Evolutionary conservation across 2,888 invertebrate species (phyloP).

Genomic region (Tetragonisca angustula): DNA sequence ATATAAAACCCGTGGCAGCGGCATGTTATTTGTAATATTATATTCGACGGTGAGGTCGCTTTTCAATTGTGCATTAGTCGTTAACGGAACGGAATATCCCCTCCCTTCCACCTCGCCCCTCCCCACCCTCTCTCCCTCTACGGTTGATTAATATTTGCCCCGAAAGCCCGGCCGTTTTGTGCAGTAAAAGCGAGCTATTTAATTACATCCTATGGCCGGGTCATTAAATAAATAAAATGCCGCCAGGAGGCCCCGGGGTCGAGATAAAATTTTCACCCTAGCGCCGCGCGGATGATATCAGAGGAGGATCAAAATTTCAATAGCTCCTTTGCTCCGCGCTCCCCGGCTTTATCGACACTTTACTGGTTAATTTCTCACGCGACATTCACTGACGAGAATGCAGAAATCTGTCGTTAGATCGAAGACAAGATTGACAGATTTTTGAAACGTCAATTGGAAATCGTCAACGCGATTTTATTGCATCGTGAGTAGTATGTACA

Average conservation of each 20-base stretch:
- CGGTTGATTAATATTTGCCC: slow-evolving; percentile 58
- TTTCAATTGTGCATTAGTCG: slow-evolving; percentile 48
- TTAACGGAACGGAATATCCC: slow-evolving; percentile 43
- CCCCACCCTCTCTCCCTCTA: too few species aligned
- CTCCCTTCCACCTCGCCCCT: too few species aligned
- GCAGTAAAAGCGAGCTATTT: slow-evolving; percentile 50
- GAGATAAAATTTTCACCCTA: slow-evolving; percentile 47
- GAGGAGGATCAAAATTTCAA: slow-evolving; percentile 38
- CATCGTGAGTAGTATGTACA: too few species aligned
- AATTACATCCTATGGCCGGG: slow-evolving; percentile 45
- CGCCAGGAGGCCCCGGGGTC: not conserved
- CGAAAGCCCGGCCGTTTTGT: slow-evolving; percentile 29
- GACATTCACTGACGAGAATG: too few species aligned
- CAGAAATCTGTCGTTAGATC: too few species aligned
- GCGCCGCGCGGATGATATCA: not conserved
- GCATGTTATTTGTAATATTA: slow-evolving; percentile 38
- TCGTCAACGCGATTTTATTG: too few species aligned
- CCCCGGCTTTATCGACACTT: slow-evolving; percentile 20
- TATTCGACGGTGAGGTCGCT: slow-evolving; percentile 26
- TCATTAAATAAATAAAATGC: slow-evolving; percentile 57
- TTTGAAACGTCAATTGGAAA: too few species aligned
- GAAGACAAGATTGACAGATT: too few species aligned
- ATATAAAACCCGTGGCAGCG: slow-evolving; percentile 23
- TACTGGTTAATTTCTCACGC: not conserved
- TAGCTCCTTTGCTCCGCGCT: slow-evolving; percentile 9